Base-by-base conservation (phyloP, 2,797 vertebrate genomes). In the Syncerus caffer region DNA sequence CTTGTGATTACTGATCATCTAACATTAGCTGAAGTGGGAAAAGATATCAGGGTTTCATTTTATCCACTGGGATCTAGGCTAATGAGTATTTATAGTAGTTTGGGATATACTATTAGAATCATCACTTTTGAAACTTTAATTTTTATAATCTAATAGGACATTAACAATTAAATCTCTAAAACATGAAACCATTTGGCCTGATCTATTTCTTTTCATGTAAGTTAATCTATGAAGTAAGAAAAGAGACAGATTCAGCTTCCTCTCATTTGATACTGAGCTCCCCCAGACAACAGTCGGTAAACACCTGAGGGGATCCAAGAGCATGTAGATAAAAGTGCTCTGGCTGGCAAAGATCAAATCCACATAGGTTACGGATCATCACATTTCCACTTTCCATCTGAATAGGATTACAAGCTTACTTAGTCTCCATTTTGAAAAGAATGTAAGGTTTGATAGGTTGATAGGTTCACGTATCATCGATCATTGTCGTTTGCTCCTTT, bases 1-100 rank as follows among this genome's bases (percentile, higher is more conserved):
- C 95, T 96, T 47, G 57, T 87, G 62, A 96, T 96, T 96, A 96
- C 90, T 93, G 93, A 85, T 71, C 53, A 62, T 88, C 45, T 97
- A 97, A 95, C 92, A 86, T 86, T 93, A 89, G 74, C 58, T 47
- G 76, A 93, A 97, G 76, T 64, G 80, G 51, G 80, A 64, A 88
- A 95, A 96, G 89, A 94, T 60, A 86, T 83, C n/a, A 84, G 45
- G 86, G 94, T 89, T 93, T 34, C 50, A 74, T 47, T 95, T 94
- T 89, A 95, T 53, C 58, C 53, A 76, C 11, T 57, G 55, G 51
- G 42, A 91, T 93, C 79, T 89, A 82, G 71, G 78, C 85, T 86
- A 86, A 78, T 51, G 55, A 85, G 60, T 78, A 95, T 88, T 51
- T 83, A 50, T 79, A 93, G 80, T 55, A 60, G 82, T 84, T 97